These are phyloP conservation scores for Trachops cirrhosus DNA, from an alignment of 2,797 vertebrate genomes.

Conservation along the genomic window DNA sequence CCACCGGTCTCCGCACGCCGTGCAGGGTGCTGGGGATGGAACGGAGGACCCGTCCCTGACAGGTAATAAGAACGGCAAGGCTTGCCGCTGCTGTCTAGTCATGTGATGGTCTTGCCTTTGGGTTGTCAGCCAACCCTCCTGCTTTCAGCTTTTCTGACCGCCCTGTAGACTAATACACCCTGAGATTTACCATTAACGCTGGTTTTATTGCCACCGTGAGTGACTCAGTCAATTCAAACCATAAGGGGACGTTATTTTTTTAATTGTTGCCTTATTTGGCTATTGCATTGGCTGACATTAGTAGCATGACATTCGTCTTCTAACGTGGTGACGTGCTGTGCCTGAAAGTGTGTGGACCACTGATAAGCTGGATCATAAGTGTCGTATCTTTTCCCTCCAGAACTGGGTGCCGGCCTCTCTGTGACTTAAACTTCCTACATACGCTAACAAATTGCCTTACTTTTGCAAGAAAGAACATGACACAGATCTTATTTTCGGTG, in stretches of 20 bases:
- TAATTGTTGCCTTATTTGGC: background rate
- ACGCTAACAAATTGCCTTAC: constrained; percentile 70
- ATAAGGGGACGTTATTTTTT: background rate
- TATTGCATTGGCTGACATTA: background rate
- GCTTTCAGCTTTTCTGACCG: constrained; percentile 1
- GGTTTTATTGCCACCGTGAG: background rate
- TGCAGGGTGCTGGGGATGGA: constrained; percentile 73
- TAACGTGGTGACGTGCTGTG: background rate
- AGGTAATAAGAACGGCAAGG: constrained; percentile 84
- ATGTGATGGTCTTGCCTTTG: constrained; percentile 71
- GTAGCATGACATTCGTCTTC: constrained; percentile 23
- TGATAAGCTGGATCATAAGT: constrained; percentile 28
- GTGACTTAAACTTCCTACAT: constrained; percentile 45
- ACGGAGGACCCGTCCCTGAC: constrained; percentile 83
- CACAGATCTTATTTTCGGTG: constrained; percentile 61
- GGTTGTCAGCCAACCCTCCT: constrained; percentile 6
- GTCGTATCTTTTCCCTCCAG: constrained; percentile 58
- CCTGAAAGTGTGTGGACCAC: constrained; percentile 11
- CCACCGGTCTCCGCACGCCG: constrained; percentile 58
- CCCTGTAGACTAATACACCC: constrained; percentile 43
- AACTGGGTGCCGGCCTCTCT: background rate
- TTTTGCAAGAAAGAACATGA: constrained; percentile 57
- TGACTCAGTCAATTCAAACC: constrained; percentile 21
- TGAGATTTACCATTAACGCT: constrained; percentile 38
- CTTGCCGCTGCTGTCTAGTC: constrained; percentile 83